Conservation (phyloP, 2,113 vertebrate species). For the Pavo muticus region DNA sequence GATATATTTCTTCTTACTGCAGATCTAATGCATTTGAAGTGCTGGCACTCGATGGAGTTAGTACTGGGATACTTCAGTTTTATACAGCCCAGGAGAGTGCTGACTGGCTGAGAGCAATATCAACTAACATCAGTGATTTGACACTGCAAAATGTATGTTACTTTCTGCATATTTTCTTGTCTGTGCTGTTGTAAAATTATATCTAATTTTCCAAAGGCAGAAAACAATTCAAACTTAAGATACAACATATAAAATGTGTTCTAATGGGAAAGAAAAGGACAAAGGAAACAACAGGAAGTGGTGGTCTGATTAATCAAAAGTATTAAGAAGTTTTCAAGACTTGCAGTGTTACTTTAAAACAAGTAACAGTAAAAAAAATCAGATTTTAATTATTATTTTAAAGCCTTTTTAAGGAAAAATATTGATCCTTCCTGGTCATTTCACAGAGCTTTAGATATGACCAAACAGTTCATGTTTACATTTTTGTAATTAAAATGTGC, state of each 20-base stretch:
- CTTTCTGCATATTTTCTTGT: conserved; percentile 17
- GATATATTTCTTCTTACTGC: conserved; percentile 60
- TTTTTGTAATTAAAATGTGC: background rate
- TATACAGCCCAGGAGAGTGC: conserved; percentile 89
- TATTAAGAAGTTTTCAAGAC: background rate
- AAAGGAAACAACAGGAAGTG: background rate
- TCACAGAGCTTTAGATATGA: background rate
- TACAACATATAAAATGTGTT: background rate
- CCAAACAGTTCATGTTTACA: background rate
- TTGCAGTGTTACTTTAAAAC: background rate
- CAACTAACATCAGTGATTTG: conserved; percentile 89
- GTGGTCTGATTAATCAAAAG: background rate
- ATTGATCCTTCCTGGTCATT: background rate
- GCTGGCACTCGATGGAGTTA: conserved; percentile 86
- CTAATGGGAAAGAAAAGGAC: background rate
- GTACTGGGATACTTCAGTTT: conserved; percentile 90
- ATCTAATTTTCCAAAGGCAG: conserved; percentile 16
- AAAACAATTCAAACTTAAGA: background rate
- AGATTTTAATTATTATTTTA: background rate
- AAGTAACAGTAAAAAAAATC: background rate
- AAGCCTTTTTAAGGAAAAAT: background rate
- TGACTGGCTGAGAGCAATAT: conserved; percentile 94
- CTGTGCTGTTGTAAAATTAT: conserved; percentile 27
- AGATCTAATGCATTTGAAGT: conserved; percentile 94
- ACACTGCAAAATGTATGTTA: conserved; percentile 90